Conservation (phyloP, 2,888 invertebrate species). For the Hesperia comma region DNA sequence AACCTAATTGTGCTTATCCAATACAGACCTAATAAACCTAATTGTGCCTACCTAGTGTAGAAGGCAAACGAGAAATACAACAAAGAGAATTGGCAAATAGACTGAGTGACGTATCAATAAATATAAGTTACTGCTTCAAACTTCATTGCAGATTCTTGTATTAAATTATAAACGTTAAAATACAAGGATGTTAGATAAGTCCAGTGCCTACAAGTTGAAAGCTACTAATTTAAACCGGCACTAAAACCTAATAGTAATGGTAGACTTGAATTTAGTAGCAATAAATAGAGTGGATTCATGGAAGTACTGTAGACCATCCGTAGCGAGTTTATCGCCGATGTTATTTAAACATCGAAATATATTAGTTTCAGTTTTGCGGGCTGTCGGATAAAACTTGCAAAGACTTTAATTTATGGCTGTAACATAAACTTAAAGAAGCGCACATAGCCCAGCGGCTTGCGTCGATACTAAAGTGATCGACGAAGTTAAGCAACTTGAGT, state of each 20-base stretch:
- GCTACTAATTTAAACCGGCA: slow-evolving; percentile 28
- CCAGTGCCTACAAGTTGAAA: slow-evolving; percentile 10
- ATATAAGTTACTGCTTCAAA: neutral
- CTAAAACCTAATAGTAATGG: slow-evolving; percentile 22
- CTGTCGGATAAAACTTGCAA: slow-evolving; percentile 19
- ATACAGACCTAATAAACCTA: too few species aligned
- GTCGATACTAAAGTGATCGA: too few species aligned
- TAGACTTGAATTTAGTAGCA: slow-evolving; percentile 32
- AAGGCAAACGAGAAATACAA: neutral
- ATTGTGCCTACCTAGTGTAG: too few species aligned
- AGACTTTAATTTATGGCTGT: slow-evolving; percentile 9
- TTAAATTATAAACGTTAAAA: slow-evolving; percentile 14
- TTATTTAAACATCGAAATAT: slow-evolving; percentile 18
- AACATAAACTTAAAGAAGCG: too few species aligned
- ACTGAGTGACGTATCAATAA: neutral
- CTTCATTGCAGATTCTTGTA: neutral
- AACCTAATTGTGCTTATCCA: too few species aligned
- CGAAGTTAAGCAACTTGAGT: too few species aligned
- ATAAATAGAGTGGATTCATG: slow-evolving; percentile 37
- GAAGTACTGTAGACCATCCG: slow-evolving; percentile 34
- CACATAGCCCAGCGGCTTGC: too few species aligned
- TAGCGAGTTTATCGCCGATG: slow-evolving; percentile 23
- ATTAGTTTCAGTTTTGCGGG: slow-evolving; percentile 15
- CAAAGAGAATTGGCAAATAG: neutral
- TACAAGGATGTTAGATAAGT: neutral